Evolutionary conservation across 1,140 invertebrate genomes (phyloP), one percentile per base, ranked within the genome.

Genomic region (Oscheius sp.): DNA sequence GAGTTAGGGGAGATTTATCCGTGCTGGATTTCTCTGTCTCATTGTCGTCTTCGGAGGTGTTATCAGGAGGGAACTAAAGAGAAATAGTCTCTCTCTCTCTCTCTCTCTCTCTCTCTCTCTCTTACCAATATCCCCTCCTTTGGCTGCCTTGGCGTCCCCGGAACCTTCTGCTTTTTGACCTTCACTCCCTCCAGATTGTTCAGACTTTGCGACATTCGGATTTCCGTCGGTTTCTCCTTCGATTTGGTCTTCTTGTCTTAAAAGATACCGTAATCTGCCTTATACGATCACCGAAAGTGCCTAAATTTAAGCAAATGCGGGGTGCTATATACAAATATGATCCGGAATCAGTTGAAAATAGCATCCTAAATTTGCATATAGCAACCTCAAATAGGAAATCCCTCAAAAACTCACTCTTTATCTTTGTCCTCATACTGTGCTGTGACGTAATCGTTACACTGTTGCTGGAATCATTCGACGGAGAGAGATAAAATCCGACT

Each of bases 401-500:
- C 7, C 7, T 55, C 49, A 4, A 7, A 20, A 26, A 23, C 49
- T 36, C 59, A 63, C 59, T 31, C 26, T 23, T 7, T 29, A 34
- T 63, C 18, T 18, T 63, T 10, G 3, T 31, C 34, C 26, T 63
- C 13, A 63, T 18, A 63, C 34, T 63, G 59, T 18, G 10, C 29
- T 31, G 59, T 32, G 59, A 36, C 4, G 59, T 23, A 7, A 63
- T 63, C 3, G 59, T 55, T 20, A 55, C 49, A 23, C 49, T 55
- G 49, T 55, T 55, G 23, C 49, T 55, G 49, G 49, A 55, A 55
- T 55, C 49, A 23, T 55, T 55, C 49, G 49, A 68, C 7, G 67
- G 67, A 13, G 67, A 68, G 29, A 68, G 61, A 29, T 68, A 68
- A 31, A 68, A 68, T 36, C 55, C 49, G 1, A 38, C 35, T 55